Conservation (phyloP, 2,797 vertebrate genomes). For the Pyrrhura leucotis region DNA sequence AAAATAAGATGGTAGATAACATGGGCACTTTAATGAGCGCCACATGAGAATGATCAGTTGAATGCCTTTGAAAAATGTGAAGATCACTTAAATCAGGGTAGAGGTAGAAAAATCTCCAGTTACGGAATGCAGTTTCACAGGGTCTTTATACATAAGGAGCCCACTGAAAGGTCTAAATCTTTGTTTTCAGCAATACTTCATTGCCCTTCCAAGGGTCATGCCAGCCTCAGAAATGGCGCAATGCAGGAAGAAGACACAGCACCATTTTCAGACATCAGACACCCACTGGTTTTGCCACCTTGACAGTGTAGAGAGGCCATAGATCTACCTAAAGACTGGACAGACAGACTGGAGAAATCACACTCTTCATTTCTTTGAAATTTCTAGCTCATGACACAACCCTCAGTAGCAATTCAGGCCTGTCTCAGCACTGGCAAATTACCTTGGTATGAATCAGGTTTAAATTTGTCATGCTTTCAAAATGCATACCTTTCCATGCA, state of each 20-base stretch:
- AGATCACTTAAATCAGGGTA: slow-evolving; percentile 24
- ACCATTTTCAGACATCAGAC: neutral
- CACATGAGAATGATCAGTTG: neutral
- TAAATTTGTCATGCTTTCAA: neutral
- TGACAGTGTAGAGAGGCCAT: neutral
- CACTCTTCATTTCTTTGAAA: neutral
- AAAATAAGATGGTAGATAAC: neutral
- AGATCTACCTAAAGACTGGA: neutral
- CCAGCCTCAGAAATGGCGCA: neutral
- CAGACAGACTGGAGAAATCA: slow-evolving; percentile 3
- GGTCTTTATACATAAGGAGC: neutral
- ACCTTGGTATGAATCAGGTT: slow-evolving; percentile 29
- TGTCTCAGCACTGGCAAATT: neutral
- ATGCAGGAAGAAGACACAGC: neutral
- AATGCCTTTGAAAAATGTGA: slow-evolving; percentile 39
- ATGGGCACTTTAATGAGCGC: neutral
- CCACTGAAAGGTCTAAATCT: neutral
- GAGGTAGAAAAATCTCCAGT: slow-evolving; percentile 24
- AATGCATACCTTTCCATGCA: slow-evolving; percentile 1
- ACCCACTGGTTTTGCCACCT: neutral
- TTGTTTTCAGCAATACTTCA: neutral
- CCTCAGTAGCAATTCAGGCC: neutral
- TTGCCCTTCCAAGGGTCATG: neutral
- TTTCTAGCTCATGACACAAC: neutral
- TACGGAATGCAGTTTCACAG: neutral